These are phyloP conservation scores for Eulemur macaco DNA, from an alignment of 2,113 vertebrate species.

Conservation along the genomic window DNA sequence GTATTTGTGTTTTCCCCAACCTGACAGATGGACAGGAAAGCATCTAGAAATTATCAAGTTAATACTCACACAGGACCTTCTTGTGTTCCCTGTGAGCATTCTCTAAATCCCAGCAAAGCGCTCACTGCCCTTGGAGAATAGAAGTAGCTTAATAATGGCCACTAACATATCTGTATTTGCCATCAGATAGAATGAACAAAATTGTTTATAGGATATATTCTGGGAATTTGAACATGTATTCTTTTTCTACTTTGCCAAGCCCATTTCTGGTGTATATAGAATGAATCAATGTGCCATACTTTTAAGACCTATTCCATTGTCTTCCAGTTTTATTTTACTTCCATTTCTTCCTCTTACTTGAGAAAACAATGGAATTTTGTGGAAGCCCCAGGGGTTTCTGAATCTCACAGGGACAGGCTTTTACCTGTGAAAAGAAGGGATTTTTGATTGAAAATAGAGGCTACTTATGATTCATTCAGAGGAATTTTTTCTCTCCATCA, in stretches of 20 bases:
- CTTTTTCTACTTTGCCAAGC: not conserved
- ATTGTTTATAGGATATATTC: not conserved
- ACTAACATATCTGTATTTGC: not conserved
- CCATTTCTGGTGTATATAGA: not conserved
- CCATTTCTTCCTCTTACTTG: not conserved
- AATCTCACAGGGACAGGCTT: not conserved
- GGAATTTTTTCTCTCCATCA: slow-evolving; percentile 14
- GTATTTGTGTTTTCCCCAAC: not conserved
- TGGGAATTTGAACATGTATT: not conserved
- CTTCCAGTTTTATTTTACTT: not conserved
- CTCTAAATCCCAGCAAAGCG: not conserved
- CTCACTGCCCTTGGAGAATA: not conserved
- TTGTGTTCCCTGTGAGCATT: not conserved
- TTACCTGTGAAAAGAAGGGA: not conserved
- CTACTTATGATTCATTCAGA: slow-evolving; percentile 39
- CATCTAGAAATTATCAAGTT: not conserved
- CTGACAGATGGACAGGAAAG: not conserved
- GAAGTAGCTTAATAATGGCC: not conserved
- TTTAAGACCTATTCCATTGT: not conserved
- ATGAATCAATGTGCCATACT: not conserved
- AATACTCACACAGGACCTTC: not conserved
- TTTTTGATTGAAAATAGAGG: slow-evolving; percentile 47
- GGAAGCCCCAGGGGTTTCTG: not conserved
- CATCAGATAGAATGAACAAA: not conserved
- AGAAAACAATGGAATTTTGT: slow-evolving; percentile 2